Base-by-base conservation (phyloP, 2,797 vertebrate genomes). In the Premnoplex brunnescens region DNA sequence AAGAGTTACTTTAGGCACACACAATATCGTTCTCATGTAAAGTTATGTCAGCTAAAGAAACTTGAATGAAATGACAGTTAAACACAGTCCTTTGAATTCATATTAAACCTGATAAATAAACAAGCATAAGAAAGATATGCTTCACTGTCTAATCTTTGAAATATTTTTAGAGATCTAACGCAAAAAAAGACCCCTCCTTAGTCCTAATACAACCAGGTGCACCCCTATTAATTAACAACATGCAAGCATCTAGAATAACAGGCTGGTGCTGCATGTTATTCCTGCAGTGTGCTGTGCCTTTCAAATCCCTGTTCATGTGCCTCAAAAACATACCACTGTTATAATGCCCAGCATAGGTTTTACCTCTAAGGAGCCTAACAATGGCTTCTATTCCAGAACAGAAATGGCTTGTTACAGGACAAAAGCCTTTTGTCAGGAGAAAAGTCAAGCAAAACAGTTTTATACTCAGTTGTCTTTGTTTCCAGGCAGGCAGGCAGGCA, bases 351-450 rank as follows among this genome's bases (percentile, higher is more conserved):
- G 23, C 80, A 82, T 52, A 96, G 85, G 77, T 96, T 96, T 96
- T 82, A 88, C 89, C 85, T 95, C 92, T 90, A 91, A 95, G 92
- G 73, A 97, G 46, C 67, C 21, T 67, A 93, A 97, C 95, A 97
- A 98, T 96, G 88, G 91, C 59, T 96, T 88, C 89, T 73, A 27
- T 97, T 98, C 96, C 83, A 95, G 97, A 98, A 98, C 79, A 85
- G 87, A 92, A 93, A 91, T 48, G n/a, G 89, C 64, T 77, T 91
- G 79, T 95, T 96, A 58, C 32, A 66, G 88, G 82, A 96, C 80
- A 97, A 97, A 97, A 91, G 88, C 88, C 93, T 95, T 97, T 96
- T 95, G 95, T 93, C 84, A 46, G 63, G 81, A 94, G 88, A 91
- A 97, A 91, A 93, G 89, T 93, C 94, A 91, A 94, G 90, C 95